Evolutionary conservation across 2,888 invertebrate genomes (phyloP), one percentile per base, ranked within the genome.

Genomic region (Campaea margaritaria): DNA sequence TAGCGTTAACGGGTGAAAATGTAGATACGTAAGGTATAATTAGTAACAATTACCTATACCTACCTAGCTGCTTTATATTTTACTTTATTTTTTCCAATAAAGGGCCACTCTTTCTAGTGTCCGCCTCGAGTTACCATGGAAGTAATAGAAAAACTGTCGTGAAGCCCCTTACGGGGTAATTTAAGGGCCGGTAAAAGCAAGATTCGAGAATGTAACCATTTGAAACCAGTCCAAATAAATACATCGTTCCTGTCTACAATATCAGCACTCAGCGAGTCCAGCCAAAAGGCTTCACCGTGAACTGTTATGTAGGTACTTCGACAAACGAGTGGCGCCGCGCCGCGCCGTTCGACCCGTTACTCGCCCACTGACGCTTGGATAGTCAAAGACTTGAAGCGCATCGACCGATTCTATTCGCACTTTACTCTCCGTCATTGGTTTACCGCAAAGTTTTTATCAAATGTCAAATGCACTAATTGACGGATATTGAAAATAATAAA

Each of bases 301-400:
- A 65, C 21, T 21, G 21, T 21, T 21, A 21, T 2, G 21, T 65
- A 58, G 63, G 56, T 60, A 62, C 60, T 58, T 62, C 59, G 73
- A 68, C 76, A 73, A 77, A 74, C 73, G 73, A 70, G 68, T 70
- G 75, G 73, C 75, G 78, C 21, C 21, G 21, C 21, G 21, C 21
- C 21, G 21, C 21, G 21, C 76, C 76, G 72, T 58, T 73, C 78
- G 79, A 79, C 76, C 89, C 87, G 89, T 86, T 89, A 85, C 28
- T 73, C 89, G 86, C 89, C 89, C 78, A 88, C 88, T 72, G 72
- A 75, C 71, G 72, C 73, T 21, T n/a, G n/a, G n/a, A 21, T 21
- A 2, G 21, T 21, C 21, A 21, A 21, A 21, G 21, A 5, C 21
- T n/a, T 21, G 21, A 21, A 21, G 5, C 5, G 69, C 77, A 73